Evolutionary conservation across 2,888 invertebrate genomes (phyloP), one percentile per base, ranked within the genome.

Genomic region (Archaeoteleia sp.): DNA sequence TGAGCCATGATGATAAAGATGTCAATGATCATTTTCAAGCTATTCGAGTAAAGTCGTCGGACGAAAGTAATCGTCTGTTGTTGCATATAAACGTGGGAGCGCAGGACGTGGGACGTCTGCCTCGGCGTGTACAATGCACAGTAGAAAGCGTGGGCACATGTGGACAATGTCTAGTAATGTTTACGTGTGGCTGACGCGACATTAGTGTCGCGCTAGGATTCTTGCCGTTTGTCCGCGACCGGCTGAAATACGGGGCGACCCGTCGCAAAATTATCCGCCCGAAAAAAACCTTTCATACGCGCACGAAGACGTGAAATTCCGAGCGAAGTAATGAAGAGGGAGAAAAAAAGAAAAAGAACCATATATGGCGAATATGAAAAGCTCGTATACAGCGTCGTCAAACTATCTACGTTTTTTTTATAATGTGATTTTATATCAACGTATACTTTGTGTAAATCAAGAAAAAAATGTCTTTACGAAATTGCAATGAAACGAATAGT

Each of bases 31-130:
- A 40, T 40, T 40, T 37, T 40, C 39, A 20, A 10, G 14, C 17
- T 9, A 17, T 10, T 9, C 23, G 9, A 9, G 39, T 23, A 10
- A 23, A 40, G 20, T 20, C 20, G 20, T 2, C 5, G 20, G 20
- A 4, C 20, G 39, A 20, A 40, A 9, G 39, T 40, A 40, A 40
- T 20, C 39, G 39, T 6, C 23, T 17, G 39, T 40, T 10, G 42
- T 25, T 14, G 53, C 62, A 66, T 67, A 66, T 57, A 65, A 65
- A 48, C 63, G 54, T 48, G 43, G 53, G 55, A 27, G 25, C 49
- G 66, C 60, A 54, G 51, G 32, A 63, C 51, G 62, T 62, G 49
- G 13, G 13, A 20, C 20, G 20, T 5, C 2, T 5, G 20, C 20
- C 15, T 37, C 12, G 13, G 7, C 49, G 53, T 42, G 54, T 42